Evolutionary conservation across 2,888 invertebrate species (phyloP).

Genomic region (Lottia gigantea): DNA sequence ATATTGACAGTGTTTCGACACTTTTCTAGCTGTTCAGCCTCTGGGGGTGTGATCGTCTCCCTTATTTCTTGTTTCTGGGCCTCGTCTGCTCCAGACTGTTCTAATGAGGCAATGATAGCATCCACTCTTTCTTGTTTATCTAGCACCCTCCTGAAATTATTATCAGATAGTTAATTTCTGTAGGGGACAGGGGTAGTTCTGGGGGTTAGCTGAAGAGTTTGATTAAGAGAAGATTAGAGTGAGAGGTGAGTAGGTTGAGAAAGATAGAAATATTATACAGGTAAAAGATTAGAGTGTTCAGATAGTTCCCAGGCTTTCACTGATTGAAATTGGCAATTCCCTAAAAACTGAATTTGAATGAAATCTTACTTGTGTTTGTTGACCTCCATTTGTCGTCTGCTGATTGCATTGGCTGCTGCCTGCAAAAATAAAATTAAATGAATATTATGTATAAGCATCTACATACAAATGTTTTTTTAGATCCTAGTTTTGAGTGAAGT

Average conservation of each 20-base stretch:
- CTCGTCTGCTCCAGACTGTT: conserved; percentile 80
- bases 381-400: conserved; percentile 76
- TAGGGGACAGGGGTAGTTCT: no score
- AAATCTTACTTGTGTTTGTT: conserved; percentile 71
- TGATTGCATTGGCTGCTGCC: conserved; percentile 74
- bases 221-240: no score
- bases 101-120: conserved; percentile 81
- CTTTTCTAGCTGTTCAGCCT: conserved; percentile 79
- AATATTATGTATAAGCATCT: no score
- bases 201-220: no score
- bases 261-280: no score
- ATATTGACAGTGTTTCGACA: conserved; percentile 82
- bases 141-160: conserved; percentile 76
- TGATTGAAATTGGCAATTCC: no score
- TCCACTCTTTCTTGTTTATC: conserved; percentile 89
- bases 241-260: no score
- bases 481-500: no score
- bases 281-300: no score
- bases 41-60: conserved; percentile 88
- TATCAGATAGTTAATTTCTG: no score
- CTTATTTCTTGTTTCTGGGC: conserved; percentile 85
- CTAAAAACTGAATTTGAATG: neutral
- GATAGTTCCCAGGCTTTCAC: no score
- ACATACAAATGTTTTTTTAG: neutral
- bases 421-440: conserved; percentile 66